Conservation (phyloP, 2,113 vertebrate species). For the Apteryx mantelli region DNA sequence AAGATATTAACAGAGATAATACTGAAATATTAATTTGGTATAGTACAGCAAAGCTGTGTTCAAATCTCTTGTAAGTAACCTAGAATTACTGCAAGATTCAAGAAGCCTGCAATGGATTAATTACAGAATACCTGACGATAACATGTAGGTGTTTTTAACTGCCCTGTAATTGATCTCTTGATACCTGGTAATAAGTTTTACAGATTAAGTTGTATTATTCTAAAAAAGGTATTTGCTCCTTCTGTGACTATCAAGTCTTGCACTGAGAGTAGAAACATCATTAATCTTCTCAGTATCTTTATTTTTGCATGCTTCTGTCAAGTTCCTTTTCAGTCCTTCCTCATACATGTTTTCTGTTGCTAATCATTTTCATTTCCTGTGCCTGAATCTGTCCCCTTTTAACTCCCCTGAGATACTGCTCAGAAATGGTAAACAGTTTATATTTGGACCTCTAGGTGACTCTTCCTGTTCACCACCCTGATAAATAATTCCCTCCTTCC, state of each 20-base stretch:
- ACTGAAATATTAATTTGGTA: background rate
- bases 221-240: background rate
- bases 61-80: background rate
- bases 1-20: background rate
- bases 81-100: background rate
- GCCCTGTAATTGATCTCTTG: background rate
- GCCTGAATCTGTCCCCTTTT: background rate
- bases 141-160: background rate
- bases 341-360: rapidly evolving
- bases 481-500: rapidly evolving
- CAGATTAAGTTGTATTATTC: background rate
- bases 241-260: background rate
- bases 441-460: background rate
- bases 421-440: background rate
- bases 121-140: background rate
- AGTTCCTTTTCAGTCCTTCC: background rate
- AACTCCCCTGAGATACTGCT: background rate
- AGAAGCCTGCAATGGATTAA: background rate
- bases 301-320: background rate
- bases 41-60: background rate
- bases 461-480: background rate
- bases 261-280: background rate
- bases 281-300: background rate
- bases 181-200: background rate
- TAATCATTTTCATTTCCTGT: background rate